phyloP scores from a whole-genome alignment of 2,888 invertebrate genomes.

The Synergus itoensis region DNA sequence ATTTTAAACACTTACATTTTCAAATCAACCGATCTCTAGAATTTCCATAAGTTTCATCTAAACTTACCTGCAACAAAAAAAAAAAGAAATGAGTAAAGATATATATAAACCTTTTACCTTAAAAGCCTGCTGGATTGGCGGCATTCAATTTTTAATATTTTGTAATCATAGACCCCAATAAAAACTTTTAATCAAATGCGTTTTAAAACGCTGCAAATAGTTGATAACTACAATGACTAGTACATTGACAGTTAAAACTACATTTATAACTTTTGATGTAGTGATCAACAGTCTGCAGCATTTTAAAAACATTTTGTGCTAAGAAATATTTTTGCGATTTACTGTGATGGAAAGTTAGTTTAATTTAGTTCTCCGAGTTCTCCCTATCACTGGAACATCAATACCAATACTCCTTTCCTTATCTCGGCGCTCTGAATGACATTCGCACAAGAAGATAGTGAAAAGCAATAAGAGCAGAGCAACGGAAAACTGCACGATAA shows the following conservation, averaged over 20 bases:
- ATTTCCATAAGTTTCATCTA: neutral
- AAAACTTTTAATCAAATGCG: too few species aligned
- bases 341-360: neutral
- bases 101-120: neutral
- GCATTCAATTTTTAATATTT: neutral
- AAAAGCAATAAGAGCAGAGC: constrained; percentile 5
- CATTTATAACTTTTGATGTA: too few species aligned
- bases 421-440: neutral
- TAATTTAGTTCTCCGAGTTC: neutral
- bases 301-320: too few species aligned
- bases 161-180: neutral
- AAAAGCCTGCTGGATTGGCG: neutral
- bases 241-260: too few species aligned
- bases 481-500: constrained; percentile 16
- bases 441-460: neutral
- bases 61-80: constrained; percentile 12
- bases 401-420: neutral
- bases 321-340: neutral
- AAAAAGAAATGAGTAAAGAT: neutral
- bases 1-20: neutral
- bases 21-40: neutral
- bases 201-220: too few species aligned
- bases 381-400: neutral
- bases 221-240: too few species aligned
- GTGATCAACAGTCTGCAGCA: too few species aligned